Evolutionary conservation across 2,888 invertebrate genomes (phyloP).

Genomic region (Griposia aprilina): DNA sequence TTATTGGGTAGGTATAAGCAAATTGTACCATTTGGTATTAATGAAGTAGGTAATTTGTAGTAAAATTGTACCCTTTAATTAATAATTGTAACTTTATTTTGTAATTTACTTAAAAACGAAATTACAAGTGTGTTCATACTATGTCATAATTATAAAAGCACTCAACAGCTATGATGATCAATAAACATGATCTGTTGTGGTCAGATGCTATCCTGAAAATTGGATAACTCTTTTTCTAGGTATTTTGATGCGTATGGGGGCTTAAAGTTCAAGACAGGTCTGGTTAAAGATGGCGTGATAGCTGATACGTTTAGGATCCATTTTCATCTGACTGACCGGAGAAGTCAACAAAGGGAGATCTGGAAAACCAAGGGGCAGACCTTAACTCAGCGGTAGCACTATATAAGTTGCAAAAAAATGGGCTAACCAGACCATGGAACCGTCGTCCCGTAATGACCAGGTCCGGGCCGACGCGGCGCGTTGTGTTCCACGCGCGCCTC

Average conservation of each 20-base stretch:
- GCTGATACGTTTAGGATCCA: not conserved
- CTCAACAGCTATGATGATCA: too few species aligned
- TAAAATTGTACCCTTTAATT: constrained; percentile 3
- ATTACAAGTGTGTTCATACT: not conserved
- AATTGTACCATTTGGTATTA: constrained; percentile 9
- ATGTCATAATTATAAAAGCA: not conserved
- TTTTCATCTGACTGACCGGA: not conserved
- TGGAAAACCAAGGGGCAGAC: not conserved
- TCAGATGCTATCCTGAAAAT: not conserved
- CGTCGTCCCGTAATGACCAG: too few species aligned
- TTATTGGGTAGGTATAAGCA: not conserved
- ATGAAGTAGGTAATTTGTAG: constrained; percentile 18
- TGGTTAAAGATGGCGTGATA: not conserved
- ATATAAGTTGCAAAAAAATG: not conserved
- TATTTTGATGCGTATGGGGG: not conserved
- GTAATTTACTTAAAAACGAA: not conserved
- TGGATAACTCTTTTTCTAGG: not conserved
- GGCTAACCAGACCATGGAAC: too few species aligned
- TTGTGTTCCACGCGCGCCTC: too few species aligned
- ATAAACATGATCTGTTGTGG: not conserved
- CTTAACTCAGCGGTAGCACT: not conserved
- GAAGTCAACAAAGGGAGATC: not conserved
- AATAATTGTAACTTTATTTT: not conserved
- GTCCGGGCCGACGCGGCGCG: too few species aligned
- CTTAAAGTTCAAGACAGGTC: not conserved